Evolutionary conservation across 2,797 vertebrate species (phyloP), one percentile per base, ranked within the genome.

Genomic region (Corythornis leucogaster): DNA sequence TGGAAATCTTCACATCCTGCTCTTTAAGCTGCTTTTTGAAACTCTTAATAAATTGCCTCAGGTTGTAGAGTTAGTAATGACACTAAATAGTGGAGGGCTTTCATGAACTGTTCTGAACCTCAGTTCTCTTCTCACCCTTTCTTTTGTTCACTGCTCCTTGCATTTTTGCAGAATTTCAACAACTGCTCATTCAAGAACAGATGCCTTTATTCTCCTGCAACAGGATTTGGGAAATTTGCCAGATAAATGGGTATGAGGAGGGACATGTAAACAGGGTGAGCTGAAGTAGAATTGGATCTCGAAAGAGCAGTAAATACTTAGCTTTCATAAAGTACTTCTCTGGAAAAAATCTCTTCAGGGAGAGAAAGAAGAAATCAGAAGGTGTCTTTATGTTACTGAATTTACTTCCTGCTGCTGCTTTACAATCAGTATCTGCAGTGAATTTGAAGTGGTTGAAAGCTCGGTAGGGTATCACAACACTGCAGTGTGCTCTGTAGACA

Each of bases 21-120:
- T 95, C 96, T 97, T 96, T 94, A 85, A 96, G 93, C 91, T 4
- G 15, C 95, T 97, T 97, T 97, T 97, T 95, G 95, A 96, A 96
- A 95, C 78, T 97, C 95, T 96, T 97, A 97, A 97, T 97, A 97
- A 97, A 97, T 97, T 97, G 96, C 95, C 80, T 97, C 74, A 91
- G 75, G 94, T 91, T 96, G 90, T 92, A 89, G 87, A 95, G 92
- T 90, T 96, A 88, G 97, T 96, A 97, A 97, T 96, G 93, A 93
- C 58, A 83, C 94, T 93, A 95, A 95, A 95, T 95, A 95, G 85
- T 63, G 38, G 42, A 91, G 78, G 25, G 43, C 68, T 96, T 97
- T 96, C 43, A 73, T 59, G 35, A 82, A 87, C 58, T 8, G 21
- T 77, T 82, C 75, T 62, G 79, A 83, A 91, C 93, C 45, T 43